These are phyloP conservation scores for Chaenodraco wilsoni DNA, from an alignment of 2,797 vertebrate genomes.

Conservation along the genomic window DNA sequence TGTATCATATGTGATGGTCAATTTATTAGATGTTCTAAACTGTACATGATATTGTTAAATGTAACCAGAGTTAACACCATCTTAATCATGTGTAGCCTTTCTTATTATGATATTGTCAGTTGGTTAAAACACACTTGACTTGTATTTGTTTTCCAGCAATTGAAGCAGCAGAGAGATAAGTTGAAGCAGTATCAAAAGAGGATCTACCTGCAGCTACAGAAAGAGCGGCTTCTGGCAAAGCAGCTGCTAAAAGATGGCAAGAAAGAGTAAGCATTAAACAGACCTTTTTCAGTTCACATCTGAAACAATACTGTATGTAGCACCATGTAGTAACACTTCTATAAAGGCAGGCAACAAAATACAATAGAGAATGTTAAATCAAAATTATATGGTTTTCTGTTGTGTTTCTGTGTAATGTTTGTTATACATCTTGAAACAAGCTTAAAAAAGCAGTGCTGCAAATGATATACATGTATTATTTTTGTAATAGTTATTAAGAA, in stretches of 20 bases:
- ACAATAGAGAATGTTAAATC: neutral
- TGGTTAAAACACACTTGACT: neutral
- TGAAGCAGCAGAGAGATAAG: constrained; percentile 95
- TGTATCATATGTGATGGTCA: neutral
- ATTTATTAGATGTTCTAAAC: neutral
- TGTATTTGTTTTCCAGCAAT: constrained; percentile 81
- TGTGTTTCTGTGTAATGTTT: too few species aligned
- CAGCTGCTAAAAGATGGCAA: constrained; percentile 89
- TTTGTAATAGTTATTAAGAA: neutral
- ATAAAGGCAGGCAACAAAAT: neutral
- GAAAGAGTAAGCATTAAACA: constrained; percentile 86
- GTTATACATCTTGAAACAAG: neutral
- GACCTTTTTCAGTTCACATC: neutral
- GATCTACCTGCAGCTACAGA: constrained; percentile 85
- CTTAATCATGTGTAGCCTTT: neutral
- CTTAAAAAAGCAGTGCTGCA: neutral
- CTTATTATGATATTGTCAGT: too few species aligned
- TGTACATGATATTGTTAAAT: neutral
- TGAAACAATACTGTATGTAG: neutral
- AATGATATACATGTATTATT: neutral
- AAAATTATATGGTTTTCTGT: neutral
- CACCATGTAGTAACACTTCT: neutral
- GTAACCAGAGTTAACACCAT: neutral
- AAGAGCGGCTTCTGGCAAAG: constrained; percentile 87
- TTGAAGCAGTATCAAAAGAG: constrained; percentile 92